phyloP scores from a whole-genome alignment of 2,113 vertebrate species.

The Ictidomys tridecemlineatus region DNA sequence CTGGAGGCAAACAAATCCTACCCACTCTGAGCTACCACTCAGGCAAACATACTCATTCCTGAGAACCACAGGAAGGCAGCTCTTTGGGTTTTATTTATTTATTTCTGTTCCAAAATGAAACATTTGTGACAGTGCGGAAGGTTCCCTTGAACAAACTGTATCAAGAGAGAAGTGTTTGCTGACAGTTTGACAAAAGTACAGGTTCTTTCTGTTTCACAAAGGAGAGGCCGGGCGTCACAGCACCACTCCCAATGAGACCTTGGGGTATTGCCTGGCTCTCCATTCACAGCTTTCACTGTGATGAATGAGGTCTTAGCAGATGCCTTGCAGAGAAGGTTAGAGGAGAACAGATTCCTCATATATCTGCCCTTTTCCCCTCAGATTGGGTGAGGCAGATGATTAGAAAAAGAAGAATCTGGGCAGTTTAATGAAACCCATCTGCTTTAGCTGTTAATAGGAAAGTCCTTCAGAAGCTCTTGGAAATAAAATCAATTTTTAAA shows the following conservation, averaged over 20 bases:
- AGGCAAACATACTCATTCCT: slow-evolving; percentile 54
- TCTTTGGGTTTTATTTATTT: slow-evolving; percentile 56
- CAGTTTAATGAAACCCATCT: slow-evolving; percentile 86
- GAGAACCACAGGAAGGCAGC: slow-evolving; percentile 60
- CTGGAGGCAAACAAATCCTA: background rate
- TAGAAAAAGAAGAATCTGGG: slow-evolving; percentile 79
- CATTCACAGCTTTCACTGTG: slow-evolving; percentile 89
- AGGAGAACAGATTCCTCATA: slow-evolving; percentile 82
- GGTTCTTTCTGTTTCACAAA: slow-evolving; percentile 90
- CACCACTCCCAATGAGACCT: slow-evolving; percentile 85
- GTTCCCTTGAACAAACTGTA: slow-evolving; percentile 82
- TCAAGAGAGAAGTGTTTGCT: slow-evolving; percentile 89
- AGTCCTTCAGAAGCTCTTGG: slow-evolving; percentile 71
- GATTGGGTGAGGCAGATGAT: slow-evolving; percentile 80
- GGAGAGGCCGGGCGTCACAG: slow-evolving; percentile 84
- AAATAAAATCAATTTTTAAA: background rate
- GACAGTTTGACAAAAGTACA: slow-evolving; percentile 93
- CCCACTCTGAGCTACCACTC: background rate
- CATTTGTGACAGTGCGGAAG: slow-evolving; percentile 77
- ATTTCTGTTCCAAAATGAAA: slow-evolving; percentile 76
- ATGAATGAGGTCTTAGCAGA: slow-evolving; percentile 90
- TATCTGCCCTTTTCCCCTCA: slow-evolving; percentile 79
- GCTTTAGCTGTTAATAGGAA: slow-evolving; percentile 73
- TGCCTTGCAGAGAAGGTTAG: slow-evolving; percentile 84
- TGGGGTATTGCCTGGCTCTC: slow-evolving; percentile 89